A percentile compares a stretch with the other conserved stretches of the same genome.
Evolutionary conservation across 2,113 vertebrate species (phyloP).

Genomic region (Empidonax alnorum): DNA sequence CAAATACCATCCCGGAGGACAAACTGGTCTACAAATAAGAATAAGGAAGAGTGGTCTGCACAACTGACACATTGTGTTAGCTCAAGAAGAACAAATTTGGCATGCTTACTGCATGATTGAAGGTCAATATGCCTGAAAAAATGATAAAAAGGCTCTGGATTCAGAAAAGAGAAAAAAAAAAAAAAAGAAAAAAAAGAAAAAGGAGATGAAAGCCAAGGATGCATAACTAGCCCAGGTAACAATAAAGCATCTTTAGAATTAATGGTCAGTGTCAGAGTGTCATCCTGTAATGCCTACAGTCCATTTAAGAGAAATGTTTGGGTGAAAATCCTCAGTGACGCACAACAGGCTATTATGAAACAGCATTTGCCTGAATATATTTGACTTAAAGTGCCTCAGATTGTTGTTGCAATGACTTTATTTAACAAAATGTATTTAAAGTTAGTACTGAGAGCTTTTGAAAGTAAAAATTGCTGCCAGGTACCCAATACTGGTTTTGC

Average conservation of each 20-base stretch:
- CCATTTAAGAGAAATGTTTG: neutral
- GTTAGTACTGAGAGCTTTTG: neutral
- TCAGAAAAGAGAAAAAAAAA: slow-evolving; percentile 10
- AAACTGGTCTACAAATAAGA: slow-evolving; percentile 18
- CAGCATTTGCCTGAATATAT: neutral
- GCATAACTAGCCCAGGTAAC: slow-evolving; percentile 3
- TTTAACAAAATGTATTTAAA: neutral
- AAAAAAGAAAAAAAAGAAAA: neutral
- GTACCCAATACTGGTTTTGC: neutral
- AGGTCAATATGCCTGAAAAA: slow-evolving; percentile 56
- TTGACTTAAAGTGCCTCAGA: neutral
- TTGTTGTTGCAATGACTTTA: neutral
- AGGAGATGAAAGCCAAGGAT: slow-evolving; percentile 39
- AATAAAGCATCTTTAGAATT: neutral
- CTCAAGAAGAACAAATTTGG: slow-evolving; percentile 41
- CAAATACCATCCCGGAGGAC: neutral
- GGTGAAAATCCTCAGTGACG: neutral
- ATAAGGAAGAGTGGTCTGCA: neutral
- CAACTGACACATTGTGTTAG: neutral
- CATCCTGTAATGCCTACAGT: neutral
- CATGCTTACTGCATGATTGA: slow-evolving; percentile 40
- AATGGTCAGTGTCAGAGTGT: neutral
- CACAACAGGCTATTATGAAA: neutral
- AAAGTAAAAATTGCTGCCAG: neutral
- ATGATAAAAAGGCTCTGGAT: neutral